These are phyloP conservation scores for Unio pictorum DNA, from an alignment of 2,888 invertebrate genomes.

Conservation along the genomic window DNA sequence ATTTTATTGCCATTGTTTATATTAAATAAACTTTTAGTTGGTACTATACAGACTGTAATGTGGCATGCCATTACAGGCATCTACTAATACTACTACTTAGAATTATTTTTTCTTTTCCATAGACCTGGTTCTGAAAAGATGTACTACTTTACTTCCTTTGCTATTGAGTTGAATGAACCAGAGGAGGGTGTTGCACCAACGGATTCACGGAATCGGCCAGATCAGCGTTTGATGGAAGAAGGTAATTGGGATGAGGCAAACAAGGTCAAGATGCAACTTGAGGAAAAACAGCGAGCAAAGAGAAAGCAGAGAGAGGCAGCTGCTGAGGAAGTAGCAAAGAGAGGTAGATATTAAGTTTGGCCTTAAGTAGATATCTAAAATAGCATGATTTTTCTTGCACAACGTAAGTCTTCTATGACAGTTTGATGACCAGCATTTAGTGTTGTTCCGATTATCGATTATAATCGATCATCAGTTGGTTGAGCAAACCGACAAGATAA, in stretches of 20 bases:
- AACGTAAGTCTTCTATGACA: neutral
- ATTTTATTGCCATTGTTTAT: no score
- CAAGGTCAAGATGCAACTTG: slow-evolving; percentile 88
- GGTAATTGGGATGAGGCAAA: slow-evolving; percentile 76
- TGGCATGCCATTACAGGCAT: no score
- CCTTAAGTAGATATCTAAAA: neutral
- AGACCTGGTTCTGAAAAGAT: slow-evolving; percentile 81
- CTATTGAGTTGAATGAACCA: slow-evolving; percentile 95
- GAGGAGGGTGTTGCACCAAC: slow-evolving; percentile 95
- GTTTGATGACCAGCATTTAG: no score
- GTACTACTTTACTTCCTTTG: slow-evolving; percentile 94
- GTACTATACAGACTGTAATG: no score
- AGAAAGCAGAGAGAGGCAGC: slow-evolving; percentile 83
- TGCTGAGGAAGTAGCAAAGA: slow-evolving; percentile 56
- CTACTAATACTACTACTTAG: no score
- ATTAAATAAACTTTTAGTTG: no score
- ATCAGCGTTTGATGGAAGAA: slow-evolving; percentile 92
- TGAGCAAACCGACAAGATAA: no score
- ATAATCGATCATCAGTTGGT: no score
- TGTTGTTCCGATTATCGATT: no score
- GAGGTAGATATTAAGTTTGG: slow-evolving; percentile 48
- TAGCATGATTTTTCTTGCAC: neutral
- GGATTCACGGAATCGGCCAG: slow-evolving; percentile 92
- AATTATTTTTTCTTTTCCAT: slow-evolving; percentile 4
- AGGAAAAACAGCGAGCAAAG: slow-evolving; percentile 93